These are phyloP conservation scores for Vireo altiloquus DNA, from an alignment of 2,113 vertebrate species.

Conservation along the genomic window DNA sequence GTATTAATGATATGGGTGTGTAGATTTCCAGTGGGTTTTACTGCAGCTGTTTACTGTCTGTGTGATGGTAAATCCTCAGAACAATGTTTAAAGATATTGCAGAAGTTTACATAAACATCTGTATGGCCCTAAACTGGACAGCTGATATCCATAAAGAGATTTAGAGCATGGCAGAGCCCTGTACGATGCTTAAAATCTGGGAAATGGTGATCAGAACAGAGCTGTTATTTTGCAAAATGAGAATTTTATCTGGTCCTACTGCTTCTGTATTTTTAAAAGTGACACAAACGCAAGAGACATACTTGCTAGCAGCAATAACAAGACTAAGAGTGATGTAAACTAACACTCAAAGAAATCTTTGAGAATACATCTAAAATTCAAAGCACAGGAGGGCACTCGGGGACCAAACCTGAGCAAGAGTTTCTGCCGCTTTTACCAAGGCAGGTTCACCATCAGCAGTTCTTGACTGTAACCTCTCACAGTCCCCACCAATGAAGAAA, in stretches of 20 bases:
- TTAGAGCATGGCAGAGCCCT: background rate
- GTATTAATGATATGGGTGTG: background rate
- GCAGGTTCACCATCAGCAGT: background rate
- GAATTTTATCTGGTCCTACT: background rate
- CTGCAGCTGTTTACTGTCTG: background rate
- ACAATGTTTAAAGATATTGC: background rate
- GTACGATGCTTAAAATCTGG: background rate
- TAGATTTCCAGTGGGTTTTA: background rate
- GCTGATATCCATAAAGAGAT: background rate
- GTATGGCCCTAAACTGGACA: background rate
- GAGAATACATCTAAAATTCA: background rate
- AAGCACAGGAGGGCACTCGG: background rate
- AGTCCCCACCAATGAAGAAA: conserved; percentile 49
- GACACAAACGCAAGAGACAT: background rate
- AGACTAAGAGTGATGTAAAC: background rate
- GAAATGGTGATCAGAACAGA: background rate
- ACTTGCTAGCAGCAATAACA: background rate
- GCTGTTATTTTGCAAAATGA: background rate
- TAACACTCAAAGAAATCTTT: background rate
- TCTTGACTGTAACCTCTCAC: background rate
- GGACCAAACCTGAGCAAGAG: background rate
- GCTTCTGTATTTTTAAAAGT: background rate
- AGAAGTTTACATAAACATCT: background rate
- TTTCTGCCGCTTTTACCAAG: background rate
- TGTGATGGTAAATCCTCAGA: background rate